Evolutionary conservation across 2,888 invertebrate genomes (phyloP).

Genomic region (Ashinkailepas kermadecensis): DNA sequence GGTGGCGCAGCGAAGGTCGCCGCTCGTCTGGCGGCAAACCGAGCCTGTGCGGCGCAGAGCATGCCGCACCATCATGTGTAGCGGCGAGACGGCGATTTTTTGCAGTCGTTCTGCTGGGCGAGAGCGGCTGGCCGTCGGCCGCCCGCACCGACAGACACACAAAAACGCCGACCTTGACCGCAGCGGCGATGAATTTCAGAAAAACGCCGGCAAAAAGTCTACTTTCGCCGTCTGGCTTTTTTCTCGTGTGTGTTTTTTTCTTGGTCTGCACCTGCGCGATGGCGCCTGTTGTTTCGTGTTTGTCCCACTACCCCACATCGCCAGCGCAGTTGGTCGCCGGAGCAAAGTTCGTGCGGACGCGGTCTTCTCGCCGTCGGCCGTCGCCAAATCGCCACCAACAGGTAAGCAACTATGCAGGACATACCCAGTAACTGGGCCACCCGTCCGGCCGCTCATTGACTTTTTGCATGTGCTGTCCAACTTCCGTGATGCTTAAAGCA

Average conservation of each 20-base stretch:
- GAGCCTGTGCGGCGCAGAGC: not conserved
- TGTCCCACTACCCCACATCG: conserved; percentile 11
- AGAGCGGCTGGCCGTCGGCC: too few species aligned
- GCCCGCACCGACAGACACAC: conserved; percentile 15
- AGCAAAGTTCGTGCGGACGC: conserved; percentile 8
- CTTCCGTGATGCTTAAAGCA: too few species aligned
- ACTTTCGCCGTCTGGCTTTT: not conserved
- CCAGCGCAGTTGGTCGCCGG: not conserved
- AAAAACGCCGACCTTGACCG: conserved; percentile 10
- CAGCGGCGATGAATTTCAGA: not conserved
- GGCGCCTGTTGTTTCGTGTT: not conserved
- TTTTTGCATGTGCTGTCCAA: not conserved
- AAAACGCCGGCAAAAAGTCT: not conserved
- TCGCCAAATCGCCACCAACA: not conserved
- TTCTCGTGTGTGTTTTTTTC: not conserved
- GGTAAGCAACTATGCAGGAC: not conserved
- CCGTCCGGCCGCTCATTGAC: not conserved
- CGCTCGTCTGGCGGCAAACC: not conserved
- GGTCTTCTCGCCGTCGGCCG: not conserved
- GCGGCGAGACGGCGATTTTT: too few species aligned
- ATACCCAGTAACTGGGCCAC: not conserved
- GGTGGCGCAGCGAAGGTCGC: not conserved
- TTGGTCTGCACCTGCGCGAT: not conserved
- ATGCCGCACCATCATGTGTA: not conserved
- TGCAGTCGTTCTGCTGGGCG: too few species aligned